These are phyloP conservation scores for Sclerodermus sp. DNA, from an alignment of 2,888 invertebrate species.

Conservation along the genomic window DNA sequence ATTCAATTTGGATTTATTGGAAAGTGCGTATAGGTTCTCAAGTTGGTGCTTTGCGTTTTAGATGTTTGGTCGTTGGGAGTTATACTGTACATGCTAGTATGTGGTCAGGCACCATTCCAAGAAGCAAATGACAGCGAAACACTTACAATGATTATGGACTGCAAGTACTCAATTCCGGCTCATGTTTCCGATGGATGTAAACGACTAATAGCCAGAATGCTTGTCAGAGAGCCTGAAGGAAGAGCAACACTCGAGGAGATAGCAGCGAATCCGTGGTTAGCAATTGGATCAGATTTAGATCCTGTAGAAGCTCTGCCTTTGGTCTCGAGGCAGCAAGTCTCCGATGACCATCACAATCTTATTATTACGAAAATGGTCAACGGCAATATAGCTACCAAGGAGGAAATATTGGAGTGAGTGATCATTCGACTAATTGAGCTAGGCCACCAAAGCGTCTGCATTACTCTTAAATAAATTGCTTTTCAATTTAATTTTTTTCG, in stretches of 20 bases:
- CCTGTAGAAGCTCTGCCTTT: conserved; percentile 73
- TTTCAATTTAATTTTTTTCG: conserved; percentile 4
- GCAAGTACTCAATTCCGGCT: conserved; percentile 90
- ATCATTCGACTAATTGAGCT: not conserved
- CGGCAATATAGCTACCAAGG: conserved; percentile 91
- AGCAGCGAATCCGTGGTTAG: conserved; percentile 82
- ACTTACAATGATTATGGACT: conserved; percentile 99
- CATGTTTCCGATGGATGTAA: conserved; percentile 86
- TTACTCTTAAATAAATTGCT: conserved; percentile 2
- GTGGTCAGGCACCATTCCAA: conserved; percentile 96
- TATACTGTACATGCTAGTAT: conserved; percentile 97
- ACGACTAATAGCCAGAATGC: conserved; percentile 88
- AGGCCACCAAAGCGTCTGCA: not conserved
- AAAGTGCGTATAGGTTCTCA: not conserved
- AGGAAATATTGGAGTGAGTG: conserved; percentile 85
- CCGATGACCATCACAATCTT: conserved; percentile 86
- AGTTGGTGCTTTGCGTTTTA: conserved; percentile 37
- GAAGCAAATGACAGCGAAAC: conserved; percentile 99
- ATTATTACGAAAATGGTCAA: conserved; percentile 96
- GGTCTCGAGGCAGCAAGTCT: conserved; percentile 85
- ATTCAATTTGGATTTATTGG: not conserved
- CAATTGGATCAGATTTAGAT: conserved; percentile 59
- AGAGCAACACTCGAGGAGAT: conserved; percentile 88
- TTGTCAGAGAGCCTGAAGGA: conserved; percentile 90
- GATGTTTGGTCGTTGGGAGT: conserved; percentile 99